phyloP scores from a whole-genome alignment of 1,140 invertebrate species.

The Globodera rostochiensis region DNA sequence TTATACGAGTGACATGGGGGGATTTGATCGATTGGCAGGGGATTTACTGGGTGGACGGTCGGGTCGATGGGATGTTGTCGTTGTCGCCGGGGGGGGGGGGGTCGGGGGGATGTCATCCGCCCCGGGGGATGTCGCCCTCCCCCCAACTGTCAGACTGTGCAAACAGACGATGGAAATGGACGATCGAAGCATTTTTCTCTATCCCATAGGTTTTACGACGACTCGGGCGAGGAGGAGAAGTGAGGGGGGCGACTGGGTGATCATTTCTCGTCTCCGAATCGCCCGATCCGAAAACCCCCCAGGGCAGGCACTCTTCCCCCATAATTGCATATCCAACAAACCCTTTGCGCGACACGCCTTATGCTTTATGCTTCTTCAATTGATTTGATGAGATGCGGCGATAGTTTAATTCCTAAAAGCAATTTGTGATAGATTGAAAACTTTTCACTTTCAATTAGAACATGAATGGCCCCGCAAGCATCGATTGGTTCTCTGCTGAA shows the following conservation, averaged over 20 bases:
- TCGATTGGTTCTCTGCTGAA: too few relatives aligned
- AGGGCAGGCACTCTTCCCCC: neutral
- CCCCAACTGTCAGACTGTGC: neutral
- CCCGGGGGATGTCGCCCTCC: neutral
- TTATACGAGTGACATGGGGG: too few relatives aligned
- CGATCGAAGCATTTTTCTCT: neutral
- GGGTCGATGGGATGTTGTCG: neutral
- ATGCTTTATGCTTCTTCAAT: too few relatives aligned
- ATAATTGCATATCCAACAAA: too few relatives aligned
- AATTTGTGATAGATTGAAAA: too few relatives aligned
- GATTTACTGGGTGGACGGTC: neutral
- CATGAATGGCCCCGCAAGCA: too few relatives aligned
- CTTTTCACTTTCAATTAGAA: too few relatives aligned
- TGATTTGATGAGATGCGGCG: too few relatives aligned
- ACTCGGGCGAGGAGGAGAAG: neutral
- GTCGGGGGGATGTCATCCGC: neutral
- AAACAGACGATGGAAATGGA: slow-evolving; percentile 12
- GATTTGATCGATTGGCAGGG: neutral
- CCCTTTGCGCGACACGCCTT: too few relatives aligned
- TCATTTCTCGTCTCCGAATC: neutral
- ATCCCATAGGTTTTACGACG: slow-evolving; percentile 2
- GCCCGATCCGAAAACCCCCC: neutral
- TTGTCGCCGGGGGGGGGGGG: too few relatives aligned
- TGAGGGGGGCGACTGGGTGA: neutral
- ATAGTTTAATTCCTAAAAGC: too few relatives aligned